A percentile compares a stretch with the other conserved stretches of the same genome.
phyloP scores from a whole-genome alignment of 2,888 invertebrate species.

The Sicus ferrugineus region DNA sequence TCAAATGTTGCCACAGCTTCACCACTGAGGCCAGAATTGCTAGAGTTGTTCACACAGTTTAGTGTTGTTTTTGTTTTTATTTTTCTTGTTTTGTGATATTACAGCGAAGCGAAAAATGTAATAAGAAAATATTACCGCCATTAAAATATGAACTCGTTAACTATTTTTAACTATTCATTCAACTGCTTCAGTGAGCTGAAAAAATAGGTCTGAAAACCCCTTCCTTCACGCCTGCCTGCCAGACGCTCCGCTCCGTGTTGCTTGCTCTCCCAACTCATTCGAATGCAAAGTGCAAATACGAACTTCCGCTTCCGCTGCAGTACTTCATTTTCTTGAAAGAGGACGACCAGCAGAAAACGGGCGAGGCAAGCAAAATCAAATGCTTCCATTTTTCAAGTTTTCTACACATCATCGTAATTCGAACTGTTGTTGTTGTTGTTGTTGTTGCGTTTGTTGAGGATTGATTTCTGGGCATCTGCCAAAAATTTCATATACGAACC shows the following conservation, averaged over 20 bases:
- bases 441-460: constrained; percentile 33
- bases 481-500: constrained; percentile 58
- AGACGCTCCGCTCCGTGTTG: constrained; percentile 1
- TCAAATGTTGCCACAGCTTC: no score
- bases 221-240: background rate
- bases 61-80: background rate
- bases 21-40: no score
- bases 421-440: background rate
- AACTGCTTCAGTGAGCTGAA: constrained; percentile 2
- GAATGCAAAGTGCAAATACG: constrained; percentile 62
- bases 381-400: constrained; percentile 24
- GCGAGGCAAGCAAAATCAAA: constrained; percentile 5
- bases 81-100: background rate
- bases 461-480: constrained; percentile 55
- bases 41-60: no score
- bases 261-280: constrained; percentile 4
- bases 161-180: constrained; percentile 28
- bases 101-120: background rate
- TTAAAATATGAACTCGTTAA: constrained; percentile 18
- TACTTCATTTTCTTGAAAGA: constrained; percentile 46
- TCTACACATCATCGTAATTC: background rate
- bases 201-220: background rate
- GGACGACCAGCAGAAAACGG: background rate
- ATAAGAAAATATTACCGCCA: background rate
- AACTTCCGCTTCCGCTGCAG: constrained; percentile 63